A percentile compares a stretch with the other conserved stretches of the same genome.
These are phyloP conservation scores for Gymnopithys bicolor DNA, from an alignment of 2,797 vertebrate genomes.

Conservation along the genomic window DNA sequence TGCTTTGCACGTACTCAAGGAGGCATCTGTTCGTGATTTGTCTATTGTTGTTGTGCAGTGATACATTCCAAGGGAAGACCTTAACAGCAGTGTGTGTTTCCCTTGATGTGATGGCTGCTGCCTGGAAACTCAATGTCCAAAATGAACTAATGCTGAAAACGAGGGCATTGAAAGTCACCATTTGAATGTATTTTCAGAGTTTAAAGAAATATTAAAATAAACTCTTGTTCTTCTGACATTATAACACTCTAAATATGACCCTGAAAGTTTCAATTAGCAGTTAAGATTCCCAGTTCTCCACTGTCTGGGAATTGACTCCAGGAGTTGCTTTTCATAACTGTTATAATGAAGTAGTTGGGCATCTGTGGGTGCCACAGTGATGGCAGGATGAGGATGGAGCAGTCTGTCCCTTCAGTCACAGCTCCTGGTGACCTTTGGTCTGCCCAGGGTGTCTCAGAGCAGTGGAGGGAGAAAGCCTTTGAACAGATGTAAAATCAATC, in stretches of 20 bases:
- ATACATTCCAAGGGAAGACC: background rate
- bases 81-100: background rate
- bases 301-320: background rate
- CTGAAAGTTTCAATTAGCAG: background rate
- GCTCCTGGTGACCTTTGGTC: background rate
- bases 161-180: background rate
- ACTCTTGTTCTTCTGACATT: background rate
- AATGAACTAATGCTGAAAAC: background rate
- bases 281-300: rapidly evolving
- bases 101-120: background rate
- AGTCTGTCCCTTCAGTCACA: background rate
- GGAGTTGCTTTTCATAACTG: background rate
- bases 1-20: background rate
- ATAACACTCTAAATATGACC: background rate
- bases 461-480: background rate
- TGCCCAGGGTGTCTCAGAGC: background rate
- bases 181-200: background rate
- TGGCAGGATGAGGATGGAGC: background rate
- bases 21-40: conserved; percentile 15
- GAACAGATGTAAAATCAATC: background rate
- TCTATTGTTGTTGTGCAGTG: conserved; percentile 13
- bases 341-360: background rate
- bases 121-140: background rate
- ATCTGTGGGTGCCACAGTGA: background rate
- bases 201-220: background rate